Percentiles rank a stretch among this genome's conserved stretches.
These are phyloP conservation scores for Sebastes cheni DNA, from an alignment of 2,797 vertebrate genomes.

Conservation along the genomic window DNA sequence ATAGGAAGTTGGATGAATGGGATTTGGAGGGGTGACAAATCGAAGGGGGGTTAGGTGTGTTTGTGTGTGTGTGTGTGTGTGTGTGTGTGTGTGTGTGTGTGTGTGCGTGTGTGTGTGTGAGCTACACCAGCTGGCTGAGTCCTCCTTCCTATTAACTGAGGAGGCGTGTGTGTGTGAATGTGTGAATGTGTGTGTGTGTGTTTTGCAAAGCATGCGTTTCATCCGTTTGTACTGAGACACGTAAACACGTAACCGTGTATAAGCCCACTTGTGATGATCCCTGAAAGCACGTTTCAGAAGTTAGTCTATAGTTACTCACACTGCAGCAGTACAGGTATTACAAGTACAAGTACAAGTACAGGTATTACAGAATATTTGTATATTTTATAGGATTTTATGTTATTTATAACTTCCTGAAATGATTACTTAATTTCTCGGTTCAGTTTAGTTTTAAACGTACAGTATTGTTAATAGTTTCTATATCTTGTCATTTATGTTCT, in stretches of 20 bases:
- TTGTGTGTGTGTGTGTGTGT: constrained; percentile 29
- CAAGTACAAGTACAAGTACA: background rate
- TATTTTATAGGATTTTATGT: background rate
- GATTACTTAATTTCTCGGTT: too few relatives aligned
- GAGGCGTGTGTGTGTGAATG: constrained; percentile 36
- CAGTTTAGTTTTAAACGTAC: background rate
- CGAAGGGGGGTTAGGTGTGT: constrained; percentile 60
- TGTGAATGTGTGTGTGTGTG: constrained; percentile 4
- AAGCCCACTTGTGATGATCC: background rate
- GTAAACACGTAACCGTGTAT: background rate
- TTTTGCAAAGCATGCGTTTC: constrained; percentile 7
- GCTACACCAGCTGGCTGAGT: constrained; percentile 65
- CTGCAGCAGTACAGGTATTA: background rate
- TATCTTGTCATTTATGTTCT: too few relatives aligned
- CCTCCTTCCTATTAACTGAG: constrained; percentile 54
- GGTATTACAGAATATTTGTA: background rate
- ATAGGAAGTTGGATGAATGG: constrained; percentile 72
- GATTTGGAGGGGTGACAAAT: constrained; percentile 75
- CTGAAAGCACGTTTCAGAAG: background rate
- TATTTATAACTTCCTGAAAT: too few relatives aligned
- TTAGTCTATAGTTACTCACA: background rate
- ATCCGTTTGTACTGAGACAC: constrained; percentile 12
- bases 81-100: constrained; percentile 26
- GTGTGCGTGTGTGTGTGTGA: constrained; percentile 9
- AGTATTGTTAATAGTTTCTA: too few relatives aligned